Conservation (phyloP, 2,888 invertebrate genomes). For the Barypeithes pellucidus region DNA sequence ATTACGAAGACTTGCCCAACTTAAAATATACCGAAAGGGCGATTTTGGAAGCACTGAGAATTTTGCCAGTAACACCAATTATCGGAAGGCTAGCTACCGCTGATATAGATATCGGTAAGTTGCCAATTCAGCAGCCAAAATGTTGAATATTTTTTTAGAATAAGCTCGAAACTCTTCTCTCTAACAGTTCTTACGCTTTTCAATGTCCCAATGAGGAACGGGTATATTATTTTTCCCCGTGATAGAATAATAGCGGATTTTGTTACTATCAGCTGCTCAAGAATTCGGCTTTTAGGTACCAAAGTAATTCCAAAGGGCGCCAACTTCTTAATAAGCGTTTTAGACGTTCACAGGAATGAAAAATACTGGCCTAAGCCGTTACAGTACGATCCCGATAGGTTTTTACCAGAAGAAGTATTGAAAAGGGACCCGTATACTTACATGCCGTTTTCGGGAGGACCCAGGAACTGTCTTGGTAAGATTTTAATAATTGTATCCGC, state of each 20-base stretch:
- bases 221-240: no score
- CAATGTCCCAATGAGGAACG: no score
- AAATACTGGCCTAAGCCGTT: slow-evolving; percentile 74
- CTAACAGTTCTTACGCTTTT: no score
- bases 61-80: slow-evolving; percentile 50
- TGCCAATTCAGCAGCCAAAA: no score
- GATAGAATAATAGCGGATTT: no score
- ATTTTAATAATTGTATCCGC: not conserved
- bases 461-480: slow-evolving; percentile 73
- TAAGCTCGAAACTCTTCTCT: no score
- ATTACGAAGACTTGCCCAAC: slow-evolving; percentile 47
- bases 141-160: no score
- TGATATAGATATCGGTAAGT: slow-evolving; percentile 52
- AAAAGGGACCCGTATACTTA: slow-evolving; percentile 71
- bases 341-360: slow-evolving; percentile 66
- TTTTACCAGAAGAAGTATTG: slow-evolving; percentile 71
- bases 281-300: slow-evolving; percentile 33
- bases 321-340: slow-evolving; percentile 46
- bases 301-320: slow-evolving; percentile 52
- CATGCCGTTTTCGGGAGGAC: slow-evolving; percentile 72
- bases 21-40: slow-evolving; percentile 54
- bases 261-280: no score
- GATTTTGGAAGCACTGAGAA: slow-evolving; percentile 52
- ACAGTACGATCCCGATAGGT: slow-evolving; percentile 75
- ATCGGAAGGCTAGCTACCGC: slow-evolving; percentile 42